Conservation (phyloP, 2,797 vertebrate genomes). For the Neoniphon sammara region DNA sequence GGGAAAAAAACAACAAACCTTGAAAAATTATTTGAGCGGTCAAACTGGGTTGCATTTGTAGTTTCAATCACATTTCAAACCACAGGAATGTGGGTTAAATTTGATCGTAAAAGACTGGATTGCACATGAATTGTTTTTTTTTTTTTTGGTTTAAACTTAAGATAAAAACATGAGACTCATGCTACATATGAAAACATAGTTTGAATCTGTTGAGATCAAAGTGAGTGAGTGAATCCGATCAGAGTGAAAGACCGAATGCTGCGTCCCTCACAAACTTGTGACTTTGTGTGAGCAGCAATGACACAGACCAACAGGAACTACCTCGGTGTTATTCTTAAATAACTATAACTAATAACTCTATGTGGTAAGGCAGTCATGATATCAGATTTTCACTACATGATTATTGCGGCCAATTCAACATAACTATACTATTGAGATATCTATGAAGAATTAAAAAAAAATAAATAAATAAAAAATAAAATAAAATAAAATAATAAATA, state of each 20-base stretch:
- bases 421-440: too few species aligned
- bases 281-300: slow-evolving; percentile 3
- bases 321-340: neutral
- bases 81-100: slow-evolving; percentile 32
- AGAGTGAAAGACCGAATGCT: slow-evolving; percentile 28
- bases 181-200: slow-evolving; percentile 17
- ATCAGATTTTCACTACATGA: too few species aligned
- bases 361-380: too few species aligned
- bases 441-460: too few species aligned
- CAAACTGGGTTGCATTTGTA: slow-evolving; percentile 1
- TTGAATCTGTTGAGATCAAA: slow-evolving; percentile 45
- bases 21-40: neutral
- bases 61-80: slow-evolving; percentile 18
- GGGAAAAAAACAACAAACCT: too few species aligned
- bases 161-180: slow-evolving; percentile 34
- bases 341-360: too few species aligned
- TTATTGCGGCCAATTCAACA: too few species aligned
- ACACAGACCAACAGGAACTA: slow-evolving; percentile 2
- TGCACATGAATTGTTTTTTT: slow-evolving; percentile 17
- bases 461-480: too few species aligned
- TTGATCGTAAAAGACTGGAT: slow-evolving; percentile 2
- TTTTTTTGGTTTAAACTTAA: slow-evolving; percentile 5
- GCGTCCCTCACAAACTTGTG: slow-evolving; percentile 16
- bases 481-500: too few species aligned
- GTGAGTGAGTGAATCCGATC: too few species aligned